Conservation (phyloP, 2,797 vertebrate species). For the Lophotriccus pileatus region DNA sequence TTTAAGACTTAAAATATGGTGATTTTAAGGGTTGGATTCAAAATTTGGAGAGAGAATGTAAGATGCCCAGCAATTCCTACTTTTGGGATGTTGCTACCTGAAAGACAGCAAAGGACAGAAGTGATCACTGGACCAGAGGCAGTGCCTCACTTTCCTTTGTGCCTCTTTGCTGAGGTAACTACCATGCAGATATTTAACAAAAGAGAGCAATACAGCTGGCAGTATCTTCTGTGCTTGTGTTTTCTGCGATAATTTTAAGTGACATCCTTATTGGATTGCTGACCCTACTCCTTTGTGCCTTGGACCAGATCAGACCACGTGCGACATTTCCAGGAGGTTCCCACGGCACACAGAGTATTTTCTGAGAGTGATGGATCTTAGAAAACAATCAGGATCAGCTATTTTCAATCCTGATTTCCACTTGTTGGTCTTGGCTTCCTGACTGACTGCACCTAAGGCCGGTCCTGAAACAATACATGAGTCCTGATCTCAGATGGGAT, state of each 20-base stretch:
- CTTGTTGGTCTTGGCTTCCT: constrained; percentile 25
- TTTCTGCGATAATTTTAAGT: not conserved
- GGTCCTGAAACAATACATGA: constrained; percentile 14
- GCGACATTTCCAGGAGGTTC: not conserved
- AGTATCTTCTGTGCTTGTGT: not conserved
- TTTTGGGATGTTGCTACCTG: not conserved
- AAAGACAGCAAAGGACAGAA: not conserved
- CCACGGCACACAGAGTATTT: not conserved
- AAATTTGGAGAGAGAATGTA: not conserved
- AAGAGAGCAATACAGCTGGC: not conserved
- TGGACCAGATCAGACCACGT: not conserved
- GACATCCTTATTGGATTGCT: not conserved
- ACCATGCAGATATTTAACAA: not conserved
- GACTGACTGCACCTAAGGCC: constrained; percentile 18
- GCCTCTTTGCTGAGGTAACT: not conserved
- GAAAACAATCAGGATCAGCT: not conserved
- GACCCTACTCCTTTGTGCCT: not conserved
- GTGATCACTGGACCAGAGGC: not conserved
- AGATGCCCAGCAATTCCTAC: not conserved
- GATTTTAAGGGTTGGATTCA: not conserved
- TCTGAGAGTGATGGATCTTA: not conserved
- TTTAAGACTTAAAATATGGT: not conserved
- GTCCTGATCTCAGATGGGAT: not conserved
- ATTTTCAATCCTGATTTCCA: constrained; percentile 36
- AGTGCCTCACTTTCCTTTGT: not conserved